A percentile compares a stretch with the other conserved stretches of the same genome.
phyloP scores from a whole-genome alignment of 2,797 vertebrate species.

The Podargus strigoides region DNA sequence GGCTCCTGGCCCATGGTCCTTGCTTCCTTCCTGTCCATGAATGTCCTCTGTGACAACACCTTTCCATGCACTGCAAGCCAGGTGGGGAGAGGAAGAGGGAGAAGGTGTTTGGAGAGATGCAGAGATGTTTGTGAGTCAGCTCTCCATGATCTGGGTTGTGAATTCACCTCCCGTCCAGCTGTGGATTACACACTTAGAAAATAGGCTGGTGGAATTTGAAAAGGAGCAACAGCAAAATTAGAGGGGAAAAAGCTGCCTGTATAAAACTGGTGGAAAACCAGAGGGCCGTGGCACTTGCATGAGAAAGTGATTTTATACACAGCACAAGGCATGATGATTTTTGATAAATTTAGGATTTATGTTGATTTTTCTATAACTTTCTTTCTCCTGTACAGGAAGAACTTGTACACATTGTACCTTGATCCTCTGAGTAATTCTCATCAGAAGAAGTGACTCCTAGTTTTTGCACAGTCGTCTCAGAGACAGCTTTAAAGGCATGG shows the following conservation, averaged over 20 bases:
- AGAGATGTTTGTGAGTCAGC: not conserved
- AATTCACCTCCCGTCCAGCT: not conserved
- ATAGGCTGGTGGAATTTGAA: not conserved
- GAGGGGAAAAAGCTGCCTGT: not conserved
- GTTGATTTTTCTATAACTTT: not conserved
- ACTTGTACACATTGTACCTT: not conserved
- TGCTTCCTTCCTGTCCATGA: not conserved
- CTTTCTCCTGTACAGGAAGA: not conserved
- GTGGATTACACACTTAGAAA: not conserved
- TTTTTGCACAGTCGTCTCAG: not conserved
- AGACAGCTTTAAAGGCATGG: not conserved
- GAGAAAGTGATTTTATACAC: not conserved
- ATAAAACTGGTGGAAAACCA: not conserved
- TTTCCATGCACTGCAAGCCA: not conserved
- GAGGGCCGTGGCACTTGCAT: not conserved
- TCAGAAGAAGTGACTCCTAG: not conserved
- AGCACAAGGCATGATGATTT: not conserved
- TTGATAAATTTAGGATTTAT: not conserved
- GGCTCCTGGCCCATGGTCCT: not conserved
- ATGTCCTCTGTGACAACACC: not conserved
- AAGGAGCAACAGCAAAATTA: not conserved
- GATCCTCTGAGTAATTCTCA: not conserved
- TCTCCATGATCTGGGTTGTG: rapidly evolving
- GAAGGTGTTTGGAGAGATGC: not conserved
- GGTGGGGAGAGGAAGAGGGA: not conserved